phyloP scores from a whole-genome alignment of 2,797 vertebrate genomes.

The Hypotaenidia okinawae region DNA sequence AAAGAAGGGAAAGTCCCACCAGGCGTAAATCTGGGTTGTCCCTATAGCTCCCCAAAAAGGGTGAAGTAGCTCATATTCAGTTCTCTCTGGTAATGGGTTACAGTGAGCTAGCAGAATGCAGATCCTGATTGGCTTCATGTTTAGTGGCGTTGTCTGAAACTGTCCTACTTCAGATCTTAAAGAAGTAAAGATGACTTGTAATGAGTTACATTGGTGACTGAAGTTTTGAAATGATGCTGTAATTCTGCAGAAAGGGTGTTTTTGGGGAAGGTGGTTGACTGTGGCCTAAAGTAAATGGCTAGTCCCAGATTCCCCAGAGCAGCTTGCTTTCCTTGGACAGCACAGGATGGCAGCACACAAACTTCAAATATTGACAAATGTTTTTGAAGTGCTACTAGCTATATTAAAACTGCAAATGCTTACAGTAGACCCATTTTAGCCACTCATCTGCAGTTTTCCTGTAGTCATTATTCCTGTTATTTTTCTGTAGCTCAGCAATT shows the following conservation, averaged over 20 bases:
- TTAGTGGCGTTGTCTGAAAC: not conserved
- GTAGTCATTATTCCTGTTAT: not conserved
- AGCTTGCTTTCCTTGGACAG: slow-evolving; percentile 27
- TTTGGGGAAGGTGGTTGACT: not conserved
- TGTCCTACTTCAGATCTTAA: not conserved
- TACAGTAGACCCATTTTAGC: not conserved
- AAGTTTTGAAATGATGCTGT: not conserved
- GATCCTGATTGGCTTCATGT: not conserved
- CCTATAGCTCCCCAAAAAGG: not conserved
- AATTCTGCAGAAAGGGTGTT: not conserved
- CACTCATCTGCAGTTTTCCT: not conserved
- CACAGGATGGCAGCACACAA: not conserved
- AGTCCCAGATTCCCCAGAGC: not conserved
- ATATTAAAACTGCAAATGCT: not conserved
- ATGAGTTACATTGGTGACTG: not conserved
- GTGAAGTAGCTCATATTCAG: not conserved
- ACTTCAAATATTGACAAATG: not conserved
- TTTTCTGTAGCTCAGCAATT: not conserved
- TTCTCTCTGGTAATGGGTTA: not conserved
- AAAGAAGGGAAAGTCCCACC: not conserved
- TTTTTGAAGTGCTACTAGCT: not conserved
- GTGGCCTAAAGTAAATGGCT: slow-evolving; percentile 3
- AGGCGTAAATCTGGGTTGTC: not conserved
- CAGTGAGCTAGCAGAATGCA: not conserved
- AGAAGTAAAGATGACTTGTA: not conserved